These are phyloP conservation scores for Carposina sasakii DNA, from an alignment of 1,140 invertebrate species.

Conservation along the genomic window DNA sequence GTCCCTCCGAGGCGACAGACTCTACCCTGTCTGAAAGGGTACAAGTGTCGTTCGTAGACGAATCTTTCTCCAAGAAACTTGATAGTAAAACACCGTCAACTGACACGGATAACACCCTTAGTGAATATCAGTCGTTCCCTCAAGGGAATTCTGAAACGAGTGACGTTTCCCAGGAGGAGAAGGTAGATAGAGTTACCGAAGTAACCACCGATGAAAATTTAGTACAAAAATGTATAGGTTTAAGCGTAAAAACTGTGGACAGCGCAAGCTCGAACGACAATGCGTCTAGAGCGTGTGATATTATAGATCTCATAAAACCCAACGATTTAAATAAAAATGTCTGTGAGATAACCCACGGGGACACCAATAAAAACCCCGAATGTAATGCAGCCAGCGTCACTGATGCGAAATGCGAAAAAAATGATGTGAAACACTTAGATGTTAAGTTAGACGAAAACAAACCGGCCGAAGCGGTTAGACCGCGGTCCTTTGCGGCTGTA, in stretches of 20 bases:
- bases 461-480: slow-evolving; percentile 31
- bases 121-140: slow-evolving; percentile 55
- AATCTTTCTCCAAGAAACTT: slow-evolving; percentile 59
- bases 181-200: slow-evolving; percentile 46
- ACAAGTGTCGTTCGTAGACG: slow-evolving; percentile 60
- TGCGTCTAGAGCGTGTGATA: slow-evolving; percentile 41
- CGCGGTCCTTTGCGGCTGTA: slow-evolving; percentile 55
- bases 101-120: slow-evolving; percentile 60
- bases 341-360: slow-evolving; percentile 18
- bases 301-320: slow-evolving; percentile 54
- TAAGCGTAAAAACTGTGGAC: slow-evolving; percentile 45
- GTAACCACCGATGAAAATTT: slow-evolving; percentile 62
- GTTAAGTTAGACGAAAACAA: slow-evolving; percentile 23
- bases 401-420: slow-evolving; percentile 23
- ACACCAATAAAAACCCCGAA: slow-evolving; percentile 18
- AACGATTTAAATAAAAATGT: slow-evolving; percentile 51
- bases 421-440: slow-evolving; percentile 28
- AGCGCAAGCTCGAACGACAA: slow-evolving; percentile 31
- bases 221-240: slow-evolving; percentile 70
- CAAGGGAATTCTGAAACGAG: slow-evolving; percentile 1
- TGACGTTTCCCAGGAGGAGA: slow-evolving; percentile 12
- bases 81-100: slow-evolving; percentile 64
- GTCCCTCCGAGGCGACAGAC: slow-evolving; percentile 51
- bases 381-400: too few relatives aligned
- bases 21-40: slow-evolving; percentile 59